A percentile compares a stretch with the other conserved stretches of the same genome.
Conservation (phyloP, 2,113 vertebrate species). For the Petromus typicus region DNA sequence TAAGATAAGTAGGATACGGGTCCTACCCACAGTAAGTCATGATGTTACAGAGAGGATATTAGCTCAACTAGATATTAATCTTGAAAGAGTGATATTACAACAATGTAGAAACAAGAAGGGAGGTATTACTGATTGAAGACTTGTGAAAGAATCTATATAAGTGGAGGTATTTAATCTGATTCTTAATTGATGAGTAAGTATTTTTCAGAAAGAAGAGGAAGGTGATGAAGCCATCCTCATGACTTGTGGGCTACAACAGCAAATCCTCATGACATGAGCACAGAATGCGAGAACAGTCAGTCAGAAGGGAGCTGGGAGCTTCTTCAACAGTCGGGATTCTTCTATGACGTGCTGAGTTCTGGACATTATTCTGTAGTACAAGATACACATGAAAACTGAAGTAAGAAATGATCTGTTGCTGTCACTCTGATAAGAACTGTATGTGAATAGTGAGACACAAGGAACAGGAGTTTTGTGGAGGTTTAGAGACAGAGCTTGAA, state of each 20-base stretch:
- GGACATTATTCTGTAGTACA: not conserved
- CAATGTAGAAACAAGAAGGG: not conserved
- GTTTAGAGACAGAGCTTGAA: not conserved
- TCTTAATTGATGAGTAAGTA: not conserved
- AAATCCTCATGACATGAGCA: not conserved
- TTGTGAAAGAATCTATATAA: not conserved
- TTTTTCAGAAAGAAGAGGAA: slow-evolving; percentile 22
- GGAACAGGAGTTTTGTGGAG: not conserved
- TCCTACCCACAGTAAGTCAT: not conserved
- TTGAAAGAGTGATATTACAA: not conserved
- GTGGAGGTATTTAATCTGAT: not conserved
- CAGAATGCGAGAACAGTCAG: not conserved
- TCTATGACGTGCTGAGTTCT: not conserved
- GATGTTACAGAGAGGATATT: not conserved
- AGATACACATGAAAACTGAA: not conserved
- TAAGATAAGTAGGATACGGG: not conserved
- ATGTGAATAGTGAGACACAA: not conserved
- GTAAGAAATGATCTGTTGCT: not conserved
- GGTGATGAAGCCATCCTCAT: not conserved
- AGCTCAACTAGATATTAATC: not conserved
- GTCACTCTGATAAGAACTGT: not conserved
- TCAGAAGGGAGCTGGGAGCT: not conserved
- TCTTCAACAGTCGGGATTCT: not conserved
- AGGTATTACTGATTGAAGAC: not conserved
- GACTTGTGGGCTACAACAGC: not conserved